Conservation (phyloP, 1,140 invertebrate genomes). For the Bombus consobrinus region DNA sequence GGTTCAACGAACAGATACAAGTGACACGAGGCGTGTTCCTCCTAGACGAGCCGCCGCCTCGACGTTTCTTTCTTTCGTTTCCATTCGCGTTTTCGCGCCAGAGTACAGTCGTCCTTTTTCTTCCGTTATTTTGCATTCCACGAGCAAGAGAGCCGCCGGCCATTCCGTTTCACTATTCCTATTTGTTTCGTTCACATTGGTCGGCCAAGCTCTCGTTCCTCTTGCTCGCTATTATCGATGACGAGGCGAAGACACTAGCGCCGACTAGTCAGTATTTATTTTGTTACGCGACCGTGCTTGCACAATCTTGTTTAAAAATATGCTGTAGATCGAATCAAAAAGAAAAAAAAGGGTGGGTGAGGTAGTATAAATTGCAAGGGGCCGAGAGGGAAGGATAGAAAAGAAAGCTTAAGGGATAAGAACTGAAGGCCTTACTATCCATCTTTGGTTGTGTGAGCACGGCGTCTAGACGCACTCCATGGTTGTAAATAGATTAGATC, state of each 20-base stretch:
- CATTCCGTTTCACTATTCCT: background rate
- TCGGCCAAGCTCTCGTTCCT: constrained; percentile 3
- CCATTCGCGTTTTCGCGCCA: background rate
- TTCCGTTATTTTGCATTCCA: constrained; percentile 29
- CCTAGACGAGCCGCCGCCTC: background rate
- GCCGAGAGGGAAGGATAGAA: too few relatives aligned
- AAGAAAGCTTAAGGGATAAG: background rate
- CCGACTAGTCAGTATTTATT: constrained; percentile 74
- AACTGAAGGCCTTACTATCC: constrained; percentile 44
- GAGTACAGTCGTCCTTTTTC: background rate
- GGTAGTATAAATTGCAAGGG: background rate
- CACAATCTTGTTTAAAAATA: constrained; percentile 32
- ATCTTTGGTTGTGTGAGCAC: constrained; percentile 58
- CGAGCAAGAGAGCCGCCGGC: too few relatives aligned
- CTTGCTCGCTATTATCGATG: constrained; percentile 32
- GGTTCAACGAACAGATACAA: constrained; percentile 50
- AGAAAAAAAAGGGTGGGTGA: background rate
- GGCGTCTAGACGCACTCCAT: constrained; percentile 59
- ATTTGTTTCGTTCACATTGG: background rate
- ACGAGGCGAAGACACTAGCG: constrained; percentile 53
- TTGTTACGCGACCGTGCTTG: constrained; percentile 64
- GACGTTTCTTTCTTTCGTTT: constrained; percentile 15
- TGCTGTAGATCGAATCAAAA: background rate
- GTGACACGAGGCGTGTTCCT: constrained; percentile 12
- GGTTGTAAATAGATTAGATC: constrained; percentile 69